Evolutionary conservation across 2,888 invertebrate genomes (phyloP).

Genomic region (Agelastica alni): DNA sequence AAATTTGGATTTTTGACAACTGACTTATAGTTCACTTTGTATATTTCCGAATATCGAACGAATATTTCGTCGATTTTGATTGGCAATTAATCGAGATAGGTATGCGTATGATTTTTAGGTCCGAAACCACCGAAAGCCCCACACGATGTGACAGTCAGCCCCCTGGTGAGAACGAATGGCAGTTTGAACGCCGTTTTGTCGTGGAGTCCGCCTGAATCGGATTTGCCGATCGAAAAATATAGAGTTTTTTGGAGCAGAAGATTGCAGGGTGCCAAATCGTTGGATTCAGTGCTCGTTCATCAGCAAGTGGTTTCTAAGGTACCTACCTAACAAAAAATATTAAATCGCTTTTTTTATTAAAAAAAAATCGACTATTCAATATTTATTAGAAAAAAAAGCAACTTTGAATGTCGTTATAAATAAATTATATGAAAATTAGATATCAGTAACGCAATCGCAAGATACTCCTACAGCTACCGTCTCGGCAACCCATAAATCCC

Average conservation of each 20-base stretch:
- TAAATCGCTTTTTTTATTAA: too few species aligned
- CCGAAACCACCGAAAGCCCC: slow-evolving; percentile 68
- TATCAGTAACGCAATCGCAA: slow-evolving; percentile 50
- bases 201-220: slow-evolving; percentile 73
- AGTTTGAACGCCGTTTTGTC: slow-evolving; percentile 64
- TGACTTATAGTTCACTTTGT: too few species aligned
- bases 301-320: slow-evolving; percentile 68
- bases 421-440: slow-evolving; percentile 14
- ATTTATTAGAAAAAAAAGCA: too few species aligned
- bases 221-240: slow-evolving; percentile 72
- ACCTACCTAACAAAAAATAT: too few species aligned
- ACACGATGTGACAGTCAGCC: slow-evolving; percentile 63
- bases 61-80: background rate
- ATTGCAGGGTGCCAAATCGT: slow-evolving; percentile 63
- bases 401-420: too few species aligned
- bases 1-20: too few species aligned
- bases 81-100: background rate
- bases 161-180: slow-evolving; percentile 55
- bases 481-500: slow-evolving; percentile 50
- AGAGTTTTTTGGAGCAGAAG: slow-evolving; percentile 77
- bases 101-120: slow-evolving; percentile 46
- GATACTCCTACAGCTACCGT: slow-evolving; percentile 49
- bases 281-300: slow-evolving; percentile 67
- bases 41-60: background rate
- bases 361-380: too few species aligned